These are phyloP conservation scores for Paraplagusia blochii DNA, from an alignment of 2,113 vertebrate genomes.

Conservation along the genomic window DNA sequence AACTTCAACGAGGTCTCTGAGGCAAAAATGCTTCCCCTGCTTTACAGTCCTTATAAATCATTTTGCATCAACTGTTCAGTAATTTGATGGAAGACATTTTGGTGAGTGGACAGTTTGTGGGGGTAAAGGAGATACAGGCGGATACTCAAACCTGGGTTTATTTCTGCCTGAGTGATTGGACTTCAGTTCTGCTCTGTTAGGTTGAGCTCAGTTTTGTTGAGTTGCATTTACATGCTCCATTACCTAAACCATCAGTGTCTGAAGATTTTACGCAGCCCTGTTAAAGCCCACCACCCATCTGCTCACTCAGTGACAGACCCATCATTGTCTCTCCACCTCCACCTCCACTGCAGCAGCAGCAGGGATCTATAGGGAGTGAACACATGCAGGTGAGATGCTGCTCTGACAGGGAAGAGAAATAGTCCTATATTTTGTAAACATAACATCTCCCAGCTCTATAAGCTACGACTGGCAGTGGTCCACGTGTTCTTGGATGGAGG, in stretches of 20 bases:
- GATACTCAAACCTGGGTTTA: too few species aligned
- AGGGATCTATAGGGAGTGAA: constrained; percentile 72
- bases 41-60: too few species aligned
- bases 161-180: too few species aligned
- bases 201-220: background rate
- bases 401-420: constrained; percentile 75
- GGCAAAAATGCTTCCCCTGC: too few species aligned
- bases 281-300: background rate
- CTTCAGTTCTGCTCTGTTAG: background rate
- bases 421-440: constrained; percentile 76
- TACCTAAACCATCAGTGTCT: constrained; percentile 9
- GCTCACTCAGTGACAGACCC: constrained; percentile 52
- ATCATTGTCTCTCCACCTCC: constrained; percentile 61
- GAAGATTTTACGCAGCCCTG: constrained; percentile 13
- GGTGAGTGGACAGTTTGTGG: too few species aligned
- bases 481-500: constrained; percentile 57
- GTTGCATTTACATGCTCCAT: background rate
- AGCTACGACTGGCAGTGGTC: constrained; percentile 68
- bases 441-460: constrained; percentile 70
- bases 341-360: constrained; percentile 26
- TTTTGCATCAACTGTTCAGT: too few species aligned
- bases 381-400: constrained; percentile 74
- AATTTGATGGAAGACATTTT: too few species aligned
- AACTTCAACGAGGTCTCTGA: too few species aligned
- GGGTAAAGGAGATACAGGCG: too few species aligned